phyloP scores from a whole-genome alignment of 2,888 invertebrate genomes.

The Candidula unifasciata region DNA sequence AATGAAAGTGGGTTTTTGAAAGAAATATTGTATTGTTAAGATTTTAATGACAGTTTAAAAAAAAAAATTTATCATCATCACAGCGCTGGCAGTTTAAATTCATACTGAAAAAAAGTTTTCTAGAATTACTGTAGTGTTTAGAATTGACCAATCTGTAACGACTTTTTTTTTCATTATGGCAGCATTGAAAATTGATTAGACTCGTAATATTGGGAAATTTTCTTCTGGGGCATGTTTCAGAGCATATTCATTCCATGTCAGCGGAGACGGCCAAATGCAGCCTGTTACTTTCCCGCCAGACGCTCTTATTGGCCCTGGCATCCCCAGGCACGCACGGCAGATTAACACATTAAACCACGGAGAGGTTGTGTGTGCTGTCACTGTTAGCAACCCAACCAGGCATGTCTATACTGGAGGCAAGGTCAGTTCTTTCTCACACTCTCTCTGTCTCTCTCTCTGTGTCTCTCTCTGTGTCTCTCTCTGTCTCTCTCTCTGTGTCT shows the following conservation, averaged over 20 bases:
- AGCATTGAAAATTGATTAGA: too few relatives aligned
- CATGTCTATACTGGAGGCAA: conserved; percentile 94
- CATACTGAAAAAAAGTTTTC: too few relatives aligned
- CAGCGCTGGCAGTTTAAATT: too few relatives aligned
- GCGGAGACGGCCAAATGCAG: conserved; percentile 81
- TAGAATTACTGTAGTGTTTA: too few relatives aligned
- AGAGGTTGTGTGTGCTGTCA: conserved; percentile 98
- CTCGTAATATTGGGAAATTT: background rate
- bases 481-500: background rate
- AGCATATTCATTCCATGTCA: conserved; percentile 96
- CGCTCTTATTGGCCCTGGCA: conserved; percentile 93
- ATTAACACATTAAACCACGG: conserved; percentile 95
- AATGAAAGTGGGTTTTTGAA: too few relatives aligned
- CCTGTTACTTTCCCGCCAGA: conserved; percentile 97
- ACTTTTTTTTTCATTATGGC: too few relatives aligned
- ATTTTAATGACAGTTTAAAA: too few relatives aligned
- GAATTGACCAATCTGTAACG: too few relatives aligned
- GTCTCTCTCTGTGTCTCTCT: background rate
- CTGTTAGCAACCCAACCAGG: conserved; percentile 84
- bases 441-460: background rate
- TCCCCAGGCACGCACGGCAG: conserved; percentile 92
- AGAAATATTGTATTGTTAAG: too few relatives aligned
- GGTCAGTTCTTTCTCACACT: conserved; percentile 63
- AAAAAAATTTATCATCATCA: too few relatives aligned
- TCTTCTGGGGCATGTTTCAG: conserved; percentile 79